Percentiles rank a stretch among this genome's conserved stretches.
These are phyloP conservation scores for Drosophila asahinai DNA, from an alignment of 1,140 invertebrate species.

Conservation along the genomic window DNA sequence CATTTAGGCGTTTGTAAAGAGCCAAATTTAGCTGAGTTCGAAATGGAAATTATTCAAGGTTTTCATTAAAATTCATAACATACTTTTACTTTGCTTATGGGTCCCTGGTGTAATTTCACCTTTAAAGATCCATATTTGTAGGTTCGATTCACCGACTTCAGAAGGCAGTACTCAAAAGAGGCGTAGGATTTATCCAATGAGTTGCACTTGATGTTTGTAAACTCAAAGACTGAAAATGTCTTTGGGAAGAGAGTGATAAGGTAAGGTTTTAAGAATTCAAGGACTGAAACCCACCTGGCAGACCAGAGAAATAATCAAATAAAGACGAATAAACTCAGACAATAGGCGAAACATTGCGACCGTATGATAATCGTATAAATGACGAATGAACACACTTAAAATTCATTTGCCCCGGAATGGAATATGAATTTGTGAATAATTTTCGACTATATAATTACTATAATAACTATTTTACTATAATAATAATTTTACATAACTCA, in stretches of 20 bases:
- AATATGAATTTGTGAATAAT: no score
- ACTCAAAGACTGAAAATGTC: not conserved
- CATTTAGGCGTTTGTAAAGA: not conserved
- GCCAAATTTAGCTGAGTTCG: not conserved
- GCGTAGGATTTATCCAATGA: not conserved
- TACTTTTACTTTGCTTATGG: not conserved
- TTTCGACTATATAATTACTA: no score
- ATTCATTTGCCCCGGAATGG: not conserved
- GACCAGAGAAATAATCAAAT: not conserved
- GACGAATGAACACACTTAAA: not conserved
- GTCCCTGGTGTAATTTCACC: not conserved
- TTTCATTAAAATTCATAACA: not conserved
- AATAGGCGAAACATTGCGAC: not conserved
- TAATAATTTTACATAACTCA: no score
- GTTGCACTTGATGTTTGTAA: not conserved
- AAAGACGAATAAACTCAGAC: not conserved
- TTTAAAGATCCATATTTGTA: conserved; percentile 1
- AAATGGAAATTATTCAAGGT: no score
- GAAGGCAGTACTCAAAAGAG: conserved; percentile 2
- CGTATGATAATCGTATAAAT: not conserved
- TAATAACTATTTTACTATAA: no score
- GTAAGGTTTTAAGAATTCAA: not conserved
- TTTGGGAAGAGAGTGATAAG: not conserved
- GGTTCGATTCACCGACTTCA: conserved; percentile 10
- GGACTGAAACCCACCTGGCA: not conserved